Evolutionary conservation across 1,140 invertebrate species (phyloP), one percentile per base, ranked within the genome.

Genomic region (Drosophila takahashii): DNA sequence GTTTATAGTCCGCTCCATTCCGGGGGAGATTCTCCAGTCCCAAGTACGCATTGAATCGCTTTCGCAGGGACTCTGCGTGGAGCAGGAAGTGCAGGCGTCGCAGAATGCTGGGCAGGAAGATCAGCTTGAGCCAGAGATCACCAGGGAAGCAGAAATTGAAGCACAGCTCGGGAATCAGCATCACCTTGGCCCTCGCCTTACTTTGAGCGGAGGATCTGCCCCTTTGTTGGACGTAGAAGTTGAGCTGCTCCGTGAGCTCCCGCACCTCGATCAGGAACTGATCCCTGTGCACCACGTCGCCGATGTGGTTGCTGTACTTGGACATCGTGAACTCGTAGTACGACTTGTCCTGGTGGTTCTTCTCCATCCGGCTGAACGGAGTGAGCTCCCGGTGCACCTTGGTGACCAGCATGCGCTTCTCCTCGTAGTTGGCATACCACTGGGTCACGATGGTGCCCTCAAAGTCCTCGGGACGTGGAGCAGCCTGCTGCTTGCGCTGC

Each of bases 201-300:
- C 58, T 85, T 41, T 58, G 48, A 0, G 57, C 58, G 0, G 71
- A 74, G 0, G 47, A 29, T 22, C 81, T 90, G 0, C 41, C 29
- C 0, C 59, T 57, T 18, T 93, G 53, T 95, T 81, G 52, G 4
- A 89, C 42, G 51, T 84, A 91, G 45, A 92, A 95, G 93, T 98
- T 97, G 1, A 97, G 92, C 66, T 96, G 94, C 5, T 93, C 94
- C 0, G 97, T 96, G 6, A 98, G 95, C 44, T 96, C 94, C 92
- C 97, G 96, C 0, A 99, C 99, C 93, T 98, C 97, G 0, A 99
- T 85, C 54, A 99, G 91, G 10, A 97, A 96, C 90, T 99, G 97
- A 1, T 93, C 50, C 45, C 94, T 92, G 13, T 98, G 95, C 27
- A 95, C 92, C 34, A 99, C 95, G 3, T 90, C 84, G 1, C 96